Evolutionary conservation across 2,888 invertebrate genomes (phyloP), one percentile per base, ranked within the genome.

Genomic region (Dicyrtomina minuta): DNA sequence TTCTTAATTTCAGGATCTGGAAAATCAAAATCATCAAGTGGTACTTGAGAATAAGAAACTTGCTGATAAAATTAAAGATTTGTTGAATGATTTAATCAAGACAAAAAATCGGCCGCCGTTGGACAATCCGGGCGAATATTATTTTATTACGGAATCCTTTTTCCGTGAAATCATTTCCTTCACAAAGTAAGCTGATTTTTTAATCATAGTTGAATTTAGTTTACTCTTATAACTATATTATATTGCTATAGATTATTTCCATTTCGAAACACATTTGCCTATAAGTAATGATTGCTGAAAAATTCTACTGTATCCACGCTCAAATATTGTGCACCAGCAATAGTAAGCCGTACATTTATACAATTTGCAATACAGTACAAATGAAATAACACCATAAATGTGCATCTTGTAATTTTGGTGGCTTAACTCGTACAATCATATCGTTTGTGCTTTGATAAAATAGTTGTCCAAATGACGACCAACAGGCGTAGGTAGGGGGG

Each of bases 81-180:
- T 20, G 8, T 46, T 77, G 5, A 4, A 2, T n/a, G 74, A 76
- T 60, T 68, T 78, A 15, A 70, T 66, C 22, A 15, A 22, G 17
- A 33, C 58, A 4, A 55, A 61, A 39, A 72, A 71, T 58, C 62
- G 78, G 10, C 76, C 76, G 3, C 26, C 59, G 6, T 43, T 51
- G 58, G 74, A 64, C 51, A 64, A 70, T 56, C 70, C 72, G 24
- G 72, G 73, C 56, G 49, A 77, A 20, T 72, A 81, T 66, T 78
- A 77, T 73, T 70, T 81, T 66, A 75, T 82, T 61, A 79, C 79
- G 71, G 78, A 75, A 46, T 78, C 79, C 22, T 84, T 84, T 78
- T 75, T 84, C 6, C 80, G 81, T 53, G 77, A 80, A 15, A 84
- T 84, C 84, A 79, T 81, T 61, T 80, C 80, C 71, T 84, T 83